phyloP scores from a whole-genome alignment of 2,113 vertebrate genomes.

The Lepisosteus oculatus region DNA sequence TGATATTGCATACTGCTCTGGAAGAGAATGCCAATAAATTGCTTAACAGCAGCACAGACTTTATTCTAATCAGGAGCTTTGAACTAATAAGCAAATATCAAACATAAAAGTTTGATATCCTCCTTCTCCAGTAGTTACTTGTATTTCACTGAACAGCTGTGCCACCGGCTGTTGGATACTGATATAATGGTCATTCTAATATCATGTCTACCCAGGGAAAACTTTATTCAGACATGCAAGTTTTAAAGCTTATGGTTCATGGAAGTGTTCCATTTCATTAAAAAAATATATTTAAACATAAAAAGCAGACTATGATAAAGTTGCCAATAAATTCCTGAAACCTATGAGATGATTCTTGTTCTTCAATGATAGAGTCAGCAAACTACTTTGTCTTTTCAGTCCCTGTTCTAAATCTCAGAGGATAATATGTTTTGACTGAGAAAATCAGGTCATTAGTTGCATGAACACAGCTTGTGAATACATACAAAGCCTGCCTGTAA shows the following conservation, averaged over 20 bases:
- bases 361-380: too few relatives aligned
- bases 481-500: neutral
- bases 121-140: neutral
- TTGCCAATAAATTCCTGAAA: too few relatives aligned
- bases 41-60: neutral
- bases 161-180: constrained; percentile 20
- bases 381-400: too few relatives aligned
- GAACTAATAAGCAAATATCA: neutral
- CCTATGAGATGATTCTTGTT: too few relatives aligned
- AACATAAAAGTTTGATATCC: neutral
- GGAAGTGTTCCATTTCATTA: constrained; percentile 25
- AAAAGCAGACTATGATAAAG: neutral
- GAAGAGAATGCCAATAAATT: neutral
- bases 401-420: too few relatives aligned
- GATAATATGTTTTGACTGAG: too few relatives aligned
- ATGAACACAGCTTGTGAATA: too few relatives aligned
- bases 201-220: constrained; percentile 16
- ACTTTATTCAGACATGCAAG: constrained; percentile 15
- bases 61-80: neutral
- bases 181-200: constrained; percentile 16
- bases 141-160: constrained; percentile 10
- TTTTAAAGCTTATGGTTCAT: constrained; percentile 27
- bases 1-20: neutral
- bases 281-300: constrained; percentile 11
- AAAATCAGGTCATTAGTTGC: too few relatives aligned